Evolutionary conservation across 2,888 invertebrate genomes (phyloP).

Genomic region (Cheilosia scutellata): DNA sequence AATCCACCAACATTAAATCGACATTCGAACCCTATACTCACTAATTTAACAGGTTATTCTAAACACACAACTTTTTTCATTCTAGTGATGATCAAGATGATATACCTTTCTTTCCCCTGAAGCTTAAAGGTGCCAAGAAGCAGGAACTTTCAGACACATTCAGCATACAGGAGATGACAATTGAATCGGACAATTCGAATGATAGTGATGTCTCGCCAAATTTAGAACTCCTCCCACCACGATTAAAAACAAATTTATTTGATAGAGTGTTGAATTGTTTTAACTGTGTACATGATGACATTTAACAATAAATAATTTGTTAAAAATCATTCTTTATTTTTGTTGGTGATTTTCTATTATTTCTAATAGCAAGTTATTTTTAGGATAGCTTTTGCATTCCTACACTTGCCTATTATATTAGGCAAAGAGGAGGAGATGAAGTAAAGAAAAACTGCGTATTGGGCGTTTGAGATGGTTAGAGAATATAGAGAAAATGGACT

Average conservation of each 20-base stretch:
- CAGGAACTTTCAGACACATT: constrained; percentile 83
- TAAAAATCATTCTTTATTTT: too few relatives aligned
- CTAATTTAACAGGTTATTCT: too few relatives aligned
- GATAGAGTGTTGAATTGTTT: constrained; percentile 78
- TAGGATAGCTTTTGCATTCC: too few relatives aligned
- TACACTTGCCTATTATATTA: too few relatives aligned
- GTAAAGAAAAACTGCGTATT: too few relatives aligned
- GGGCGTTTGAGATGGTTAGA: too few relatives aligned
- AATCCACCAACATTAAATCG: too few relatives aligned
- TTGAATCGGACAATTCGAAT: constrained; percentile 83
- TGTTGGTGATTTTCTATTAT: too few relatives aligned
- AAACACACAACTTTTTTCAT: not conserved
- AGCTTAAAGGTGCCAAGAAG: constrained; percentile 78
- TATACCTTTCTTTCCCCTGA: constrained; percentile 83
- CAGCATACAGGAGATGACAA: constrained; percentile 84
- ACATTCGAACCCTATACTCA: not conserved
- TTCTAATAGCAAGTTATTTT: too few relatives aligned
- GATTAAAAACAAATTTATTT: constrained; percentile 80
- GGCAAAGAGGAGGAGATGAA: too few relatives aligned
- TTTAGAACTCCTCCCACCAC: constrained; percentile 82
- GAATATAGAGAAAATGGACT: too few relatives aligned
- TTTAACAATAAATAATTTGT: constrained; percentile 49
- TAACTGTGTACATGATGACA: constrained; percentile 68
- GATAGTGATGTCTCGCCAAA: constrained; percentile 83
- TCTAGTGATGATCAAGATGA: constrained; percentile 83